Evolutionary conservation across 2,888 invertebrate species (phyloP).

Genomic region (Himalopsyche japonica): DNA sequence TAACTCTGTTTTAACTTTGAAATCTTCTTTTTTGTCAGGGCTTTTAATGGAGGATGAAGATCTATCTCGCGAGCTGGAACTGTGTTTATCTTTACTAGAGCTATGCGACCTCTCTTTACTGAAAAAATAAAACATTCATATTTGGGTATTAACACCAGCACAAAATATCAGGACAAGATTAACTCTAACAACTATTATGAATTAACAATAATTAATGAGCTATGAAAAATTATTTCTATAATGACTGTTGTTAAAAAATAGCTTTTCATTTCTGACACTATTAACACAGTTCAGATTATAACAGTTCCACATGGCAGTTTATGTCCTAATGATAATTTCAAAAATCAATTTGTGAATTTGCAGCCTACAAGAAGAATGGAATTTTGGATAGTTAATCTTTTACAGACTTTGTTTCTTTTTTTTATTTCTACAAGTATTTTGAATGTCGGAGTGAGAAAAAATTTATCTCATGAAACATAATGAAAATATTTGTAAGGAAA

Average conservation of each 20-base stretch:
- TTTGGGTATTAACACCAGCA: not conserved
- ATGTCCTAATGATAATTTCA: too few relatives aligned
- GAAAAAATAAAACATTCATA: not conserved
- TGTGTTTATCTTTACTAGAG: slow-evolving; percentile 48
- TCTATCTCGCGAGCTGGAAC: slow-evolving; percentile 45
- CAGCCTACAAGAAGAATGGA: too few relatives aligned
- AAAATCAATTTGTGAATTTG: too few relatives aligned
- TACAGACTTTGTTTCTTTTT: too few relatives aligned
- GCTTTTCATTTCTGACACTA: too few relatives aligned
- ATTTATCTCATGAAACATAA: too few relatives aligned
- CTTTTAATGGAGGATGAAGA: slow-evolving; percentile 21
- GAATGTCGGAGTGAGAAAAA: not conserved
- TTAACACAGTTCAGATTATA: too few relatives aligned
- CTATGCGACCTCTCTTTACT: slow-evolving; percentile 45
- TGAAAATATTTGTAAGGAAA: not conserved
- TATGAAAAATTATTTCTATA: not conserved
- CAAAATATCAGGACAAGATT: not conserved
- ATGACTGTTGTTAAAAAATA: too few relatives aligned
- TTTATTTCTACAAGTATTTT: not conserved
- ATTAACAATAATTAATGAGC: not conserved
- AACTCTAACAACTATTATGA: too few relatives aligned
- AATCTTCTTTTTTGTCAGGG: slow-evolving; percentile 43
- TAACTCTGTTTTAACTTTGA: slow-evolving; percentile 42
- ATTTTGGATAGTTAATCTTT: too few relatives aligned
- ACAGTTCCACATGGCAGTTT: too few relatives aligned